Evolutionary conservation across 2,888 invertebrate species (phyloP), one percentile per base, ranked within the genome.

Genomic region (Drosophila stalkeri): DNA sequence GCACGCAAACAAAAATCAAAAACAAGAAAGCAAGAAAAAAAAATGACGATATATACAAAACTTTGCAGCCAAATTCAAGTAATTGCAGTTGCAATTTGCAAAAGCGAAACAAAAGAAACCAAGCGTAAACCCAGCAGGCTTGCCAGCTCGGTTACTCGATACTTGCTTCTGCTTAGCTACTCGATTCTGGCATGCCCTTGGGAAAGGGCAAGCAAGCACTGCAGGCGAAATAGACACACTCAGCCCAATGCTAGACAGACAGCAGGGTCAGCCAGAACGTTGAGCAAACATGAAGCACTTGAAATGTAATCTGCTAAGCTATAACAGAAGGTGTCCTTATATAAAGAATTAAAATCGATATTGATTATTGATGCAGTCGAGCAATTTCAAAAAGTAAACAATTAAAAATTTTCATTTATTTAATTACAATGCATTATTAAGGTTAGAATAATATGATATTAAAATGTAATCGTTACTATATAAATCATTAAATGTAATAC

Each of bases 61-160:
- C 73, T 82, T 72, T 64, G 80, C 71, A 67, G 66, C 71, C 67
- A 80, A 86, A 84, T 75, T 83, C 72, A 33, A 64, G 72, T 87
- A 86, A 88, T 88, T 87, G 86, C 82, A 71, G 59, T 69, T 71
- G 82, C 86, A 86, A 77, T 77, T 83, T 82, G 75, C 72, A 69
- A 69, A 64, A 59, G 59, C 46, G 59, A 68, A 73, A 67, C 61
- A 65, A 56, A 55, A 54, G 47, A n/a, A 43, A 31, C 16, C 23
- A 23, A 18, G 31, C 51, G 27, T 18, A 51, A 37, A 37, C 64
- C 12, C 43, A n/a, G 23, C 44, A 18, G 46, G 37, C 63, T 33
- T 44, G 59, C 54, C 59, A 60, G 23, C 63, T 60, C 37, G 39
- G 55, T 11, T 54, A 47, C 60, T 64, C 51, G 54, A 71, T 56